Evolutionary conservation across 2,888 invertebrate species (phyloP).

Genomic region (Drosophila anceps): DNA sequence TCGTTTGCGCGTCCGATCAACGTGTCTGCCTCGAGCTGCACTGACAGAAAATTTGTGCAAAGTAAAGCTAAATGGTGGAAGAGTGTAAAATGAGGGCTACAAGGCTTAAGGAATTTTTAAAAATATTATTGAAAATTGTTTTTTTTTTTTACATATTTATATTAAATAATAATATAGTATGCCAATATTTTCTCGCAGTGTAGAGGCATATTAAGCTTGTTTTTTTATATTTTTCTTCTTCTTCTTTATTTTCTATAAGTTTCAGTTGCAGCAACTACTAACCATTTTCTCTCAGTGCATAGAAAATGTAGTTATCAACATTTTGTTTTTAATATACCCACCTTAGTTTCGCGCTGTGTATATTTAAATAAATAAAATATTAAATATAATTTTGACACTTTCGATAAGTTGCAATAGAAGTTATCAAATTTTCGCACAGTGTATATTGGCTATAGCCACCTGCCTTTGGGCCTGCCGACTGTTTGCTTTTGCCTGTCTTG

Average conservation of each 20-base stretch:
- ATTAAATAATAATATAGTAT: too few species aligned
- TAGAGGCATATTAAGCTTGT: too few species aligned
- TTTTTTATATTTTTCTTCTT: too few species aligned
- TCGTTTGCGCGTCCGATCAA: conserved; percentile 79
- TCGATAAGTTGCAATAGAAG: not conserved
- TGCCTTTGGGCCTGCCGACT: conserved; percentile 54
- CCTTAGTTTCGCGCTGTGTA: too few species aligned
- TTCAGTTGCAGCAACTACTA: not conserved
- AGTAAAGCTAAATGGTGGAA: not conserved
- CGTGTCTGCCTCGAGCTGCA: conserved; percentile 52
- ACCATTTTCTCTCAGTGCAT: not conserved
- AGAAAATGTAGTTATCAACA: not conserved
- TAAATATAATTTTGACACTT: not conserved
- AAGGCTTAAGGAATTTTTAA: not conserved
- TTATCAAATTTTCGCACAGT: conserved; percentile 37
- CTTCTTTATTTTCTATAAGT: not conserved
- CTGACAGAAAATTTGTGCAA: conserved; percentile 23
- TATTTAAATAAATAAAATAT: too few species aligned
- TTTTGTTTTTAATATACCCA: not conserved
- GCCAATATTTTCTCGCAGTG: too few species aligned
- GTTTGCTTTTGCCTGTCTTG: conserved; percentile 63
- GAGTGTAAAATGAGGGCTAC: not conserved
- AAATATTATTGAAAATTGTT: not conserved
- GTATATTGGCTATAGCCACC: conserved; percentile 42
- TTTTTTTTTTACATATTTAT: too few species aligned